Evolutionary conservation across 2,888 invertebrate species (phyloP).

Genomic region (Drosophila meridionalis): DNA sequence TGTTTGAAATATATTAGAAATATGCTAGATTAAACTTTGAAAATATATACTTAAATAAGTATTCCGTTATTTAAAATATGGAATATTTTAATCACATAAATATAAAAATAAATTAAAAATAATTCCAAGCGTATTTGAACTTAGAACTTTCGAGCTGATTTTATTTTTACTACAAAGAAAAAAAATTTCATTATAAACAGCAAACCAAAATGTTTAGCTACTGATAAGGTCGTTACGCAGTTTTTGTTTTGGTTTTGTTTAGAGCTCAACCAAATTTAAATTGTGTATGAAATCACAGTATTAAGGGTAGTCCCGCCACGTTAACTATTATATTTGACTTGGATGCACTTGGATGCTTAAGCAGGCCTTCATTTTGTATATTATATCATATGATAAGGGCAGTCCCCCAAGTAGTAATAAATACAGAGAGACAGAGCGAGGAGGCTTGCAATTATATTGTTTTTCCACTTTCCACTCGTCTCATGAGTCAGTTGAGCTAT

Average conservation of each 20-base stretch:
- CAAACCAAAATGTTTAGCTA: background rate
- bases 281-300: background rate
- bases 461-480: background rate
- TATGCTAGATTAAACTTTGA: too few relatives aligned
- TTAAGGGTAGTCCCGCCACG: background rate
- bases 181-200: background rate
- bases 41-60: background rate
- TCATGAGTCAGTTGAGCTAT: conserved; percentile 21
- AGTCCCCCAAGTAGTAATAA: background rate
- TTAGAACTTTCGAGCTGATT: background rate
- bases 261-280: background rate
- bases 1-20: too few relatives aligned
- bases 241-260: background rate
- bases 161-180: background rate
- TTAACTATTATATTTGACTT: too few relatives aligned
- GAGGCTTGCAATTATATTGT: background rate
- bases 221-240: background rate
- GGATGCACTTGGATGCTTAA: background rate
- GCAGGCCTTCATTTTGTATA: background rate
- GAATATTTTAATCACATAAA: too few relatives aligned
- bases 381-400: background rate
- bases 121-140: background rate
- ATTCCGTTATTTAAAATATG: background rate
- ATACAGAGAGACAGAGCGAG: background rate
- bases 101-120: background rate